These are phyloP conservation scores for Darevskia nairensis DNA, from an alignment of 2,797 vertebrate species.

Conservation along the genomic window DNA sequence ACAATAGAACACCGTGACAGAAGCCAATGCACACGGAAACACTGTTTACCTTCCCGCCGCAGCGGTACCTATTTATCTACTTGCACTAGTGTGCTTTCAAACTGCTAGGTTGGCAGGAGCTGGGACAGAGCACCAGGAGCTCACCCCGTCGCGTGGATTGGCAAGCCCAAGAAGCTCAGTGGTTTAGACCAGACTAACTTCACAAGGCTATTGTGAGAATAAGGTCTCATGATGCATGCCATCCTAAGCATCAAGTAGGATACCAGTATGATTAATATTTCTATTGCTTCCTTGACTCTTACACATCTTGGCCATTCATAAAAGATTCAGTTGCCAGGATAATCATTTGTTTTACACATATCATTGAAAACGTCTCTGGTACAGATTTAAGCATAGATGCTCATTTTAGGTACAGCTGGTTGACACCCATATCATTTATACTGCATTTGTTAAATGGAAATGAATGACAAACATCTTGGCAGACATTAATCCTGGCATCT, in stretches of 20 bases:
- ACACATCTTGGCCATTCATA: not conserved
- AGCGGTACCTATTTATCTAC: too few species aligned
- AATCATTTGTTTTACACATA: conserved; percentile 1
- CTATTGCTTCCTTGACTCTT: not conserved
- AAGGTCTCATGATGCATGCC: not conserved
- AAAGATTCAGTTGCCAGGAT: not conserved
- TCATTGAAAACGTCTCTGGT: not conserved
- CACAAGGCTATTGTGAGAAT: not conserved
- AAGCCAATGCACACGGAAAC: too few species aligned
- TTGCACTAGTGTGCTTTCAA: too few species aligned
- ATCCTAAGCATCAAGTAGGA: not conserved
- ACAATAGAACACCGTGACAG: too few species aligned
- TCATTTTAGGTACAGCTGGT: not conserved
- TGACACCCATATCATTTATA: conserved; percentile 16
- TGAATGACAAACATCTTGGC: not conserved
- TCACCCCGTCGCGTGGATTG: too few species aligned
- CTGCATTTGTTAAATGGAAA: conserved; percentile 42
- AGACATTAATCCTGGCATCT: conserved; percentile 27
- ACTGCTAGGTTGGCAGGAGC: too few species aligned
- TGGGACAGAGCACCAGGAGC: too few species aligned
- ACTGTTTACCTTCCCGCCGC: too few species aligned
- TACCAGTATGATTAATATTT: not conserved
- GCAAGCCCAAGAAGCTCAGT: too few species aligned
- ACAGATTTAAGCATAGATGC: not conserved
- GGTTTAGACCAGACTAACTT: not conserved